Evolutionary conservation across 2,888 invertebrate species (phyloP), one percentile per base, ranked within the genome.

Genomic region (Nemotelus nigrinus): DNA sequence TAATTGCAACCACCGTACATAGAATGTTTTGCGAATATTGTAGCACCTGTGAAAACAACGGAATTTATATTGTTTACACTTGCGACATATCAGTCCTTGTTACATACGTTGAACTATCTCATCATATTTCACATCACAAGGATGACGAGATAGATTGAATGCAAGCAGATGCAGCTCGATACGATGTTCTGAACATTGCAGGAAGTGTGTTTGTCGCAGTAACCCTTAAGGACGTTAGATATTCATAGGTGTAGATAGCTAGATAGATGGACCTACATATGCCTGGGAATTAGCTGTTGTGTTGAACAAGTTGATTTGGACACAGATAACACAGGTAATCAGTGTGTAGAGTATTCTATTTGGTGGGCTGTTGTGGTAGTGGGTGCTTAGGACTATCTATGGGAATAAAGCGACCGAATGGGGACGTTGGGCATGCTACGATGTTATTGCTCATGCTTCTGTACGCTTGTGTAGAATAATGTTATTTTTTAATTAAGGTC

Each of bases 11-110:
- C 3, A 25, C 25, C 57, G 53, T 6, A 8, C 53, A 8, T 8
- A 8, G 53, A 3, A 57, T 57, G 57, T 57, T 57, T 57, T 57
- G 57, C 57, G 3, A 7, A 25, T 3, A 3, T 65, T 44, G 67
- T 67, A 67, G 67, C 67, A 67, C 67, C 67, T 67, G 67, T 47
- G 67, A 67, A 67, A 67, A 67, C 67, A 67, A 25, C 25, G 25
- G 50, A 67, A 67, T 67, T 50, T 48, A 67, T 48, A 67, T 67
- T 67, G 67, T 67, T 67, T 67, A 50, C 50, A 67, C 39, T 50
- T 48, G 67, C 50, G 50, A 67, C 67, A 25, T 25, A 25, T 25
- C 25, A 25, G 57, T 57, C 57, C 57, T 25, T 57, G 25, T 57
- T 25, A 25, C 57, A 57, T 10, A 25, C 2, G 10, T 25, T 25